Evolutionary conservation across 2,888 invertebrate genomes (phyloP), one percentile per base, ranked within the genome.

Genomic region (Leucophenga maculata): DNA sequence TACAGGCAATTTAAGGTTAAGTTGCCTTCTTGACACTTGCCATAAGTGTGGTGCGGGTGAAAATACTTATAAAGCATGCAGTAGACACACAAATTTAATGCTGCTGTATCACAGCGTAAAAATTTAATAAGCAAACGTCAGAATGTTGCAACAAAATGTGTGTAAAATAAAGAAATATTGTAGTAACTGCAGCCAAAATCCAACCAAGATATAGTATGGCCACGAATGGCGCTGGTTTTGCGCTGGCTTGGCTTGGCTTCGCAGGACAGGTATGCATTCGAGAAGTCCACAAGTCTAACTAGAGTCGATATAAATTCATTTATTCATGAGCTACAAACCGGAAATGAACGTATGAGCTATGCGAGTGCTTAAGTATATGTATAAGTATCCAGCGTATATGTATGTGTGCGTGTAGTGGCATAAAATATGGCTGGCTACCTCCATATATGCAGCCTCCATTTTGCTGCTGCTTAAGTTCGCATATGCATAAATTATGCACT

Each of bases 241-340:
- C n/a, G n/a, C n/a, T 39, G 39, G 39, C 39, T 39, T 39, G 9
- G 55, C 55, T 39, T 6, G 6, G 8, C 9, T 39, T 39, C 8
- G 11, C 39, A 11, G 8, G 8, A 32, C 32, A 39, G 39, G 71
- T 77, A 78, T 74, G 77, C 80, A 76, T 77, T 39, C 39, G 4
- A 39, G 39, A 39, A 39, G 39, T 39, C 39, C 39, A 8, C 39
- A 39, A 39, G 39, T 39, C 39, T 75, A 74, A 69, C 72, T 69
- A 69, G 71, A 81, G 71, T 81, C 82, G 80, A 83, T 80, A 83
- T 83, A 80, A 80, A 83, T 80, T 79, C 82, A 80, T 80, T 83
- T 80, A 80, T 80, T 80, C 80, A 80, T 80, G 82, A 81, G 80
- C 74, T 78, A 69, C 59, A 78, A 77, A 70, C 78, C 78, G 82